Conservation (phyloP, 2,888 invertebrate species). For the Macrosiphum euphorbiae region DNA sequence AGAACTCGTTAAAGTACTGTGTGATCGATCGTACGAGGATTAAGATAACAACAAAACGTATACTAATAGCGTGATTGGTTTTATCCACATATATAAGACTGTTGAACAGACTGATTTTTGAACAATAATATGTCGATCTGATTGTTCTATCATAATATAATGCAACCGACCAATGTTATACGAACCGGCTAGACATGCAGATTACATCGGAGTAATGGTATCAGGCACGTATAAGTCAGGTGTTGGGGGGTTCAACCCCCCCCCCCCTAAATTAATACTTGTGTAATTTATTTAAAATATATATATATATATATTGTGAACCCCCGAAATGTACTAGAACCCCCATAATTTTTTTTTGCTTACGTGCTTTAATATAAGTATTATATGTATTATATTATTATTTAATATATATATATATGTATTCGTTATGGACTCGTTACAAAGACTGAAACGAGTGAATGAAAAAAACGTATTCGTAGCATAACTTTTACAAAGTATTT, state of each 20-base stretch:
- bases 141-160: neutral
- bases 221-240: no score
- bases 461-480: neutral
- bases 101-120: neutral
- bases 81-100: neutral
- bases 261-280: no score
- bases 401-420: no score
- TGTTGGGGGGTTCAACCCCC: no score
- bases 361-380: no score
- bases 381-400: no score
- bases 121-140: neutral
- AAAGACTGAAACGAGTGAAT: neutral
- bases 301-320: no score
- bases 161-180: neutral
- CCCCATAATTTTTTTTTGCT: no score
- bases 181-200: neutral
- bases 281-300: no score
- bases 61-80: neutral
- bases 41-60: neutral
- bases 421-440: neutral
- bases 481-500: no score
- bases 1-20: neutral
- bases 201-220: neutral
- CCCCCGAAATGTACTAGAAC: no score
- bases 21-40: neutral